These are phyloP conservation scores for Megaceryle alcyon DNA, from an alignment of 2,797 vertebrate species.

Conservation along the genomic window DNA sequence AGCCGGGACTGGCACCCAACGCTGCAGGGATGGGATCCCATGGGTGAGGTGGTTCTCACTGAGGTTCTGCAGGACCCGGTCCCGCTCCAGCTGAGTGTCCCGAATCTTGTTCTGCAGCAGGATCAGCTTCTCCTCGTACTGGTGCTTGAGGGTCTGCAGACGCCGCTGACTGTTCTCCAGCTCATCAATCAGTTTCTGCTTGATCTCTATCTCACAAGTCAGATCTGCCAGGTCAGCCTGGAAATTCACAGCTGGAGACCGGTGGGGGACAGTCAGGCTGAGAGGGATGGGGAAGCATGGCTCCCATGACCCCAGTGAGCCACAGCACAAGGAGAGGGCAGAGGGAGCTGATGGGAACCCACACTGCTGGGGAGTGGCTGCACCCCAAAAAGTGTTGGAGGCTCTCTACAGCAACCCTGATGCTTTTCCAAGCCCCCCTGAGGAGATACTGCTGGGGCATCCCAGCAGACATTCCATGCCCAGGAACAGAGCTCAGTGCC, in stretches of 20 bases:
- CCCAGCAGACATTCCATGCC: background rate
- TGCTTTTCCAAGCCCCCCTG: background rate
- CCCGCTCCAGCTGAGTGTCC: constrained; percentile 95
- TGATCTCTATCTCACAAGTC: constrained; percentile 98
- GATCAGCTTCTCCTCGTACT: constrained; percentile 97
- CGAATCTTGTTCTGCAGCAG: constrained; percentile 97
- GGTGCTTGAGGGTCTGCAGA: constrained; percentile 92
- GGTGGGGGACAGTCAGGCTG: background rate
- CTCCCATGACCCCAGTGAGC: background rate
- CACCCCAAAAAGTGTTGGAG: background rate
- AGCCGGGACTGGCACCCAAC: background rate
- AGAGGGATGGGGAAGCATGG: background rate
- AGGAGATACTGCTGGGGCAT: rapidly evolving
- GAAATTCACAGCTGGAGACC: constrained; percentile 83
- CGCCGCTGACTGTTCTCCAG: constrained; percentile 97
- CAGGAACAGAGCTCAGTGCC: background rate
- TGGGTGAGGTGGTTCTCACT: constrained; percentile 80
- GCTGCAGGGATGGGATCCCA: background rate
- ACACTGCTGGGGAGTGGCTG: background rate
- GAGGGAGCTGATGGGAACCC: background rate
- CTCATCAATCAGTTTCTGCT: constrained; percentile 98
- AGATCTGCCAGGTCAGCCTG: constrained; percentile 95
- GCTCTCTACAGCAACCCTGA: background rate
- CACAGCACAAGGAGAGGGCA: background rate
- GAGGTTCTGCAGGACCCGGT: constrained; percentile 95